A percentile compares a stretch with the other conserved stretches of the same genome.
These are phyloP conservation scores for Petrosia ficiformis DNA, from an alignment of 37 sponge, comb jelly and placozoan species.

Conservation along the genomic window DNA sequence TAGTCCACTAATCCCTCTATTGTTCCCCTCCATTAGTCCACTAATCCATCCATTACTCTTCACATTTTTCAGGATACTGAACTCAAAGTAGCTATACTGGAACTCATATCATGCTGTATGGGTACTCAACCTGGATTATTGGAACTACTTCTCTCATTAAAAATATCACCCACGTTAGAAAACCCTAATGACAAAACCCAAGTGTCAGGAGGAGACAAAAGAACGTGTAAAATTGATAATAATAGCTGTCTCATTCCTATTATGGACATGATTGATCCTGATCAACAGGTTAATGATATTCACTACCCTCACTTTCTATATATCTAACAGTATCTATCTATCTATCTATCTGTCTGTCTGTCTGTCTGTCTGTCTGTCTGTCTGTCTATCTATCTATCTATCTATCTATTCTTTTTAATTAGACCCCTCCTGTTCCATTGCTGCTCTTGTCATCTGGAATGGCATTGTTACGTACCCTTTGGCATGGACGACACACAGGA, in stretches of 20 bases:
- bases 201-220: no score
- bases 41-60: not conserved
- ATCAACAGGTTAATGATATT: slow-evolving; percentile 14
- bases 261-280: slow-evolving; percentile 36
- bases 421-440: slow-evolving; percentile 4
- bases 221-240: slow-evolving; percentile 5
- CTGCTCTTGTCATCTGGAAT: slow-evolving; percentile 14
- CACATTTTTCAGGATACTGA: slow-evolving; percentile 41
- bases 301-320: not conserved
- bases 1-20: no score
- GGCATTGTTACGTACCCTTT: slow-evolving; percentile 42
- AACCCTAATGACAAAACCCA: not conserved
- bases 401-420: not conserved
- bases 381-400: no score
- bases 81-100: slow-evolving; percentile 60
- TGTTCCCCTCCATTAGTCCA: no score
- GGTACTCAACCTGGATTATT: slow-evolving; percentile 71
- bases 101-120: slow-evolving; percentile 41
- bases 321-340: no score
- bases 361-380: not conserved
- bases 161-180: slow-evolving; percentile 14
- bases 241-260: slow-evolving; percentile 58
- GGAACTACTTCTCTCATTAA: slow-evolving; percentile 67
- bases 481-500: slow-evolving; percentile 57
- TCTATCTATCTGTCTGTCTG: no score